Conservation (phyloP, 1,140 invertebrate species). For the Acromyrmex heyeri region DNA sequence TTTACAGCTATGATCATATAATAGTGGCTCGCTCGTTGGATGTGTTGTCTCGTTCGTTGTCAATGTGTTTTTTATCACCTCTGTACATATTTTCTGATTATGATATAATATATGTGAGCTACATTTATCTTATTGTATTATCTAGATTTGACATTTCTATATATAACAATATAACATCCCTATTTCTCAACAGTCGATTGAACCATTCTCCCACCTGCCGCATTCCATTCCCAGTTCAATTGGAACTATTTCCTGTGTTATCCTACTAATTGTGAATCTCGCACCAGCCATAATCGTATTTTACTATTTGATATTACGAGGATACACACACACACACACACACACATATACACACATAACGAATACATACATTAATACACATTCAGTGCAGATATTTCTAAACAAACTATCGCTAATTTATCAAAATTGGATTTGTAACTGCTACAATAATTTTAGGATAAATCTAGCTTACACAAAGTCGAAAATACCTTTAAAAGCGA, state of each 20-base stretch:
- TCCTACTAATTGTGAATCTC: constrained; percentile 65
- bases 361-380: constrained; percentile 13
- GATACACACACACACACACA: constrained; percentile 59
- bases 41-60: constrained; percentile 87
- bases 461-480: constrained; percentile 8
- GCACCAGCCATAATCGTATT: constrained; percentile 70
- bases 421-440: constrained; percentile 14
- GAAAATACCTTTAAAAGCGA: neutral
- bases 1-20: constrained; percentile 86
- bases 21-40: constrained; percentile 87
- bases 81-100: constrained; percentile 85
- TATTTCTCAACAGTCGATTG: constrained; percentile 20
- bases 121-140: constrained; percentile 83
- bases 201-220: neutral
- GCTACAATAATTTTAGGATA: neutral
- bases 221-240: constrained; percentile 10
- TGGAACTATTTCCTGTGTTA: constrained; percentile 45
- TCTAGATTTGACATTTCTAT: constrained; percentile 82
- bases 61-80: constrained; percentile 86
- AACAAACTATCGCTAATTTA: constrained; percentile 51
- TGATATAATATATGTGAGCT: constrained; percentile 81
- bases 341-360: neutral
- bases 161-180: constrained; percentile 69
- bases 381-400: constrained; percentile 85
- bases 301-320: constrained; percentile 62